These are phyloP conservation scores for Euglossa dilemma DNA, from an alignment of 1,140 invertebrate genomes.

Conservation along the genomic window DNA sequence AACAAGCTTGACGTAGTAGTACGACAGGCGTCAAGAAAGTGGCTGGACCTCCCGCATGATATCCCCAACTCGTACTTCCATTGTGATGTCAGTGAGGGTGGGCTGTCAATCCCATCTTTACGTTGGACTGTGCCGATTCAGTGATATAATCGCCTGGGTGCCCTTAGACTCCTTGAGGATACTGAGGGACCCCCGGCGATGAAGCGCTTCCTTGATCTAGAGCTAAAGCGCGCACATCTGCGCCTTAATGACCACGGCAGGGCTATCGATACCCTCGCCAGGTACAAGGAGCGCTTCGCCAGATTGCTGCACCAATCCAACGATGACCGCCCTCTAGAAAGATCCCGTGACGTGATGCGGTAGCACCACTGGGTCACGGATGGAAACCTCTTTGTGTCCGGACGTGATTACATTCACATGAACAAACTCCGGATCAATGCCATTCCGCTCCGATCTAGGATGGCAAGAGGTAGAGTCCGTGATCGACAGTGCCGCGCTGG, in stretches of 20 bases:
- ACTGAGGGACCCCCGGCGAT: neutral
- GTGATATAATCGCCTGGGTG: neutral
- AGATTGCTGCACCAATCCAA: slow-evolving; percentile 42
- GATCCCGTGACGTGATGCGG: neutral
- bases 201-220: no score
- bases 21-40: slow-evolving; percentile 61
- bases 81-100: no score
- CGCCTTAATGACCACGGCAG: no score
- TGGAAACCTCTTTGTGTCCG: slow-evolving; percentile 78
- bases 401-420: slow-evolving; percentile 84
- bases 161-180: neutral
- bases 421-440: slow-evolving; percentile 43
- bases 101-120: slow-evolving; percentile 62
- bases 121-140: slow-evolving; percentile 50
- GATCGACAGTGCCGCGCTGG: slow-evolving; percentile 31
- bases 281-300: slow-evolving; percentile 39
- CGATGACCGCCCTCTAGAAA: slow-evolving; percentile 61
- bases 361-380: slow-evolving; percentile 50
- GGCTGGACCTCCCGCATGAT: no score
- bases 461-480: neutral
- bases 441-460: slow-evolving; percentile 35
- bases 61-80: slow-evolving; percentile 72
- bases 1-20: slow-evolving; percentile 68
- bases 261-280: neutral
- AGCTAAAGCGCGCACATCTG: no score